Conservation (phyloP, 2,113 vertebrate species). For the Oryzias woworae region DNA sequence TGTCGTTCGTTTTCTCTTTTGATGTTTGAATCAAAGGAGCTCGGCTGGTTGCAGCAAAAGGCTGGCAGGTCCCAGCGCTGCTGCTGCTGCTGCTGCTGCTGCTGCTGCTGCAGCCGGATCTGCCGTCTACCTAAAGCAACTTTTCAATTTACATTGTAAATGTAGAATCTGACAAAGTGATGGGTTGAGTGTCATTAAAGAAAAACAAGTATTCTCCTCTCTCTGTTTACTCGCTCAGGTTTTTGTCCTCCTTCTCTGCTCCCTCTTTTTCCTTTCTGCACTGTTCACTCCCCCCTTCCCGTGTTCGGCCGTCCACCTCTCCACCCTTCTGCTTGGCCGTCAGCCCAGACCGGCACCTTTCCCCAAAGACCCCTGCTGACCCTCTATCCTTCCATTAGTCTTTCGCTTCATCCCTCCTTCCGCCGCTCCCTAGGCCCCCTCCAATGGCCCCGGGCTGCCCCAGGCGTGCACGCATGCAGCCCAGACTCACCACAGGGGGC, state of each 20-base stretch:
- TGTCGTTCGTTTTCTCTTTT: slow-evolving; percentile 37
- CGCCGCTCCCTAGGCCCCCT: slow-evolving; percentile 71
- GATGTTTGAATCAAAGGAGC: slow-evolving; percentile 65
- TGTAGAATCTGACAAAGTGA: not conserved
- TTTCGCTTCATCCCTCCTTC: slow-evolving; percentile 57
- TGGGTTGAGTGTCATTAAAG: too few species aligned
- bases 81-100: slow-evolving; percentile 25
- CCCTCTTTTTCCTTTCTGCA: not conserved
- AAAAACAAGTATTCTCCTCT: too few species aligned
- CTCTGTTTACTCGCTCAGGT: too few species aligned
- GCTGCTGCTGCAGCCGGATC: slow-evolving; percentile 18
- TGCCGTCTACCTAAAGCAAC: slow-evolving; percentile 5
- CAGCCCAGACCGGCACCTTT: slow-evolving; percentile 70
- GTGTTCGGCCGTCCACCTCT: slow-evolving; percentile 6
- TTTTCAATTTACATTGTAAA: slow-evolving; percentile 3
- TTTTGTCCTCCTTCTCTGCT: not conserved
- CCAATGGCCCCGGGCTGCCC: slow-evolving; percentile 75
- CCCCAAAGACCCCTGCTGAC: slow-evolving; percentile 67
- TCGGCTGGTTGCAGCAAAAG: slow-evolving; percentile 53
- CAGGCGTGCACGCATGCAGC: slow-evolving; percentile 53
- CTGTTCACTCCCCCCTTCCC: slow-evolving; percentile 6
- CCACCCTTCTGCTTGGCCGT: slow-evolving; percentile 66
- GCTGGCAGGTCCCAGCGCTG: slow-evolving; percentile 41
- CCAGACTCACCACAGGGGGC: slow-evolving; percentile 75
- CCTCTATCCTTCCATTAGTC: slow-evolving; percentile 59